Conservation (phyloP, 2,888 invertebrate species). For the Caenorhabditis parvicauda region DNA sequence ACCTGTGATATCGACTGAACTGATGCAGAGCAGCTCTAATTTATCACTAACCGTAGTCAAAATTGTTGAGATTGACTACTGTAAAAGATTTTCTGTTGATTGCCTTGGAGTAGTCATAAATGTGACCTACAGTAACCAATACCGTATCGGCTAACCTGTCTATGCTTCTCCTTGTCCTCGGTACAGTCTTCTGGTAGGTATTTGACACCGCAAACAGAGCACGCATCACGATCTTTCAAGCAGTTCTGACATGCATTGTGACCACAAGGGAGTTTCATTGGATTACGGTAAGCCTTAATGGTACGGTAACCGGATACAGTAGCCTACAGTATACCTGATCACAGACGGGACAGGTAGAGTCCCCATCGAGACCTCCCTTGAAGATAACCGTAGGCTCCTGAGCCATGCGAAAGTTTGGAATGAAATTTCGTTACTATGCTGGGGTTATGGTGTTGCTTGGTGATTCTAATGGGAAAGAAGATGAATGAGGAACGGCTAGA, state of each 20-base stretch:
- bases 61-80: no score
- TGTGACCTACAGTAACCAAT: no score
- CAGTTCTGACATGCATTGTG: slow-evolving; percentile 46
- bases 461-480: no score
- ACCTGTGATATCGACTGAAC: not conserved
- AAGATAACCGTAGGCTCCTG: no score
- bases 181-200: slow-evolving; percentile 13
- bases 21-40: not conserved
- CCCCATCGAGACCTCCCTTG: slow-evolving; percentile 22
- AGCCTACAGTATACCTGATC: slow-evolving; percentile 14
- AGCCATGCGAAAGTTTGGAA: no score
- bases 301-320: not conserved
- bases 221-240: slow-evolving; percentile 13
- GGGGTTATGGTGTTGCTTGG: no score
- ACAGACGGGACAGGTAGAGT: slow-evolving; percentile 30
- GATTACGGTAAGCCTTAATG: slow-evolving; percentile 39
- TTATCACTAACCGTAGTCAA: not conserved
- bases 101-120: no score
- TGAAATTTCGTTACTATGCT: no score
- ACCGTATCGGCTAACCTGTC: slow-evolving; percentile 11
- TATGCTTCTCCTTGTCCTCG: slow-evolving; percentile 19
- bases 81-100: not conserved
- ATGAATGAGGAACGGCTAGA: no score
- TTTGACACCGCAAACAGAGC: not conserved
- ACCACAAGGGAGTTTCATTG: slow-evolving; percentile 39